These are phyloP conservation scores for Parnassius glacialis DNA, from an alignment of 2,888 invertebrate genomes.

Conservation along the genomic window DNA sequence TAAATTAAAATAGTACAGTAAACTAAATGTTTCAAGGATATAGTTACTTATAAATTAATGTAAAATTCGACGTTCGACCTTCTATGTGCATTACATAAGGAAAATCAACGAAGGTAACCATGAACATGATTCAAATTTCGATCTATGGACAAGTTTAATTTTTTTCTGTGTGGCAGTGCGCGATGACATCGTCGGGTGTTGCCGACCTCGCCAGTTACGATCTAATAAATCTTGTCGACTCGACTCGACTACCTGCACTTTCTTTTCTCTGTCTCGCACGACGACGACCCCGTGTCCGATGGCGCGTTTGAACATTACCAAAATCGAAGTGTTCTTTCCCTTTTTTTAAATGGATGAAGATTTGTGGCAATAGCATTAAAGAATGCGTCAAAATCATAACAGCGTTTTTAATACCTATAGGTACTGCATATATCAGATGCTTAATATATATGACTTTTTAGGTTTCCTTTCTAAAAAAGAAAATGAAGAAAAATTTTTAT, in stretches of 20 bases:
- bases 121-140: conserved; percentile 30
- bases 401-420: too few relatives aligned
- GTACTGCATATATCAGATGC: too few relatives aligned
- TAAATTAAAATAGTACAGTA: too few relatives aligned
- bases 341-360: conserved; percentile 9
- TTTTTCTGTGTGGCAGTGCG: conserved; percentile 44
- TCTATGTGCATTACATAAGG: conserved; percentile 10
- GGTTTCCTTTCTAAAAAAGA: too few relatives aligned
- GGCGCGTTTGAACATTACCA: conserved; percentile 49
- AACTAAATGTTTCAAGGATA: not conserved
- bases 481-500: too few relatives aligned
- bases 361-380: not conserved
- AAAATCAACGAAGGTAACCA: conserved; percentile 21
- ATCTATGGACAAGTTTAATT: conserved; percentile 32
- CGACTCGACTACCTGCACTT: conserved; percentile 69
- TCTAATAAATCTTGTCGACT: conserved; percentile 73
- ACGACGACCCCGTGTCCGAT: conserved; percentile 52
- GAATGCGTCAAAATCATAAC: too few relatives aligned
- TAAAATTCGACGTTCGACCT: conserved; percentile 11
- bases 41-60: not conserved
- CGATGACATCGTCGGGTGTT: conserved; percentile 56
- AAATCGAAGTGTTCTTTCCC: conserved; percentile 43
- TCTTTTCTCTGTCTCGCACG: conserved; percentile 75
- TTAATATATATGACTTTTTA: too few relatives aligned
- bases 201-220: conserved; percentile 74